Evolutionary conservation across 2,888 invertebrate genomes (phyloP), one percentile per base, ranked within the genome.

Genomic region (Flexamia atlantica): DNA sequence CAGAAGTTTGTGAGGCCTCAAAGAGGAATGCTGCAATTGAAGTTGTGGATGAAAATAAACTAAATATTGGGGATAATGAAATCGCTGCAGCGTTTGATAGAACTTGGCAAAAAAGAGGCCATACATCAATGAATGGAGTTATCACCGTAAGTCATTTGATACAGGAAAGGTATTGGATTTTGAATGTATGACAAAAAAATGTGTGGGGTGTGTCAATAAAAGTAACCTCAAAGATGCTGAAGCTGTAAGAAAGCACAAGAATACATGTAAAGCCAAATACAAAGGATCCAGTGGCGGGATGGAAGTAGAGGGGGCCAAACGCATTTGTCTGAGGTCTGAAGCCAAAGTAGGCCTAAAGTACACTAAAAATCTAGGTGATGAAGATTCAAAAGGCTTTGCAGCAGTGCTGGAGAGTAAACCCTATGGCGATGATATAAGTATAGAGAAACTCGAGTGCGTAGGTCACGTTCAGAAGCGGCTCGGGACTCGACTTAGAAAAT

Each of bases 271-370:
- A 14, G 28, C 68, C 2, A 32, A 86, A 72, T 86, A 85, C 74
- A 53, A 20, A 28, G 84, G 85, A 32, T 60, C 74, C 1, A 86
- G 85, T 84, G 86, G 84, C 10, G 85, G 84, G 12, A 86, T 87
- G 86, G 86, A 87, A 82, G 85, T 85, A 12, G 80, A 36, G 30
- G 87, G 86, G 30, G 84, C 83, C 20, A 40, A 40, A 14, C 1
- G 5, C 30, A 1, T 68, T 68, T 30, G 30, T 32, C 1, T 4
- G 3, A 68, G 68, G 30, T 68, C 68, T 68, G 68, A 20, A n/a
- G 32, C 3, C 3, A 68, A 32, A n/a, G 5, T 68, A 28, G 30
- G 32, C 0, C 4, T 84, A 20, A 64, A 70, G 17, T 84, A 84
- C 36, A 30, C 50, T n/a, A 64, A 81, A 25, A 81, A 84, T 36